phyloP scores from a whole-genome alignment of 2,888 invertebrate genomes.

The Geotrupes spiniger region DNA sequence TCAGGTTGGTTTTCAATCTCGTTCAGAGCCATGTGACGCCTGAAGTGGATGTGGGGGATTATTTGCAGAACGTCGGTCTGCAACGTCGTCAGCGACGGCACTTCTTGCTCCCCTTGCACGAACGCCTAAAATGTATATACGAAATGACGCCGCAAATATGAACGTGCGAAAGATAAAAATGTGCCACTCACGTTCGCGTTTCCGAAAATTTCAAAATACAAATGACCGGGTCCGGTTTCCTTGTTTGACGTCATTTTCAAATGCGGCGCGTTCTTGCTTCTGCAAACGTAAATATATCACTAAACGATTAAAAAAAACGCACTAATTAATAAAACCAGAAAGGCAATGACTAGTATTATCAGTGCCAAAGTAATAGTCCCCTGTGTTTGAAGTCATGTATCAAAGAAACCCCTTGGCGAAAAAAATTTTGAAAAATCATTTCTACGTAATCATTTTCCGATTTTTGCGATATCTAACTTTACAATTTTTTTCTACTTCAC shows the following conservation, averaged over 20 bases:
- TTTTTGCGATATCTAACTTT: too few relatives aligned
- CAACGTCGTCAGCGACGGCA: conserved; percentile 66
- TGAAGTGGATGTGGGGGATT: conserved; percentile 56
- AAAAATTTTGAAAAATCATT: too few relatives aligned
- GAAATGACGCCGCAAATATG: too few relatives aligned
- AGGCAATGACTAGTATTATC: too few relatives aligned
- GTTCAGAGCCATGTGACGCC: conserved; percentile 44
- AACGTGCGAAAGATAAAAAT: neutral
- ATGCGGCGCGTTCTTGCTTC: conserved; percentile 49
- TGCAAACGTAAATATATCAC: conserved; percentile 31
- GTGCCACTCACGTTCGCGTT: conserved; percentile 52
- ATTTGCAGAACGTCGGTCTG: conserved; percentile 60
- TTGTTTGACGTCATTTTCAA: conserved; percentile 63
- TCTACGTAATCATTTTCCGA: too few relatives aligned
- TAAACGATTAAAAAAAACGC: neutral
- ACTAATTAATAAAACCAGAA: too few relatives aligned
- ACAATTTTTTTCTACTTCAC: too few relatives aligned
- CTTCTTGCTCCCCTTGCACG: conserved; percentile 58
- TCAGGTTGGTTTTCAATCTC: conserved; percentile 69
- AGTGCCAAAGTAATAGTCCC: too few relatives aligned
- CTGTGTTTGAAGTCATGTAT: too few relatives aligned
- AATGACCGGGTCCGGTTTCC: conserved; percentile 60
- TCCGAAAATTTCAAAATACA: conserved; percentile 55
- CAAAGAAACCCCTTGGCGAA: too few relatives aligned
- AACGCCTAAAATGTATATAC: too few relatives aligned